Evolutionary conservation across 1,140 invertebrate genomes (phyloP).

Genomic region (Piezodorus guildinii): DNA sequence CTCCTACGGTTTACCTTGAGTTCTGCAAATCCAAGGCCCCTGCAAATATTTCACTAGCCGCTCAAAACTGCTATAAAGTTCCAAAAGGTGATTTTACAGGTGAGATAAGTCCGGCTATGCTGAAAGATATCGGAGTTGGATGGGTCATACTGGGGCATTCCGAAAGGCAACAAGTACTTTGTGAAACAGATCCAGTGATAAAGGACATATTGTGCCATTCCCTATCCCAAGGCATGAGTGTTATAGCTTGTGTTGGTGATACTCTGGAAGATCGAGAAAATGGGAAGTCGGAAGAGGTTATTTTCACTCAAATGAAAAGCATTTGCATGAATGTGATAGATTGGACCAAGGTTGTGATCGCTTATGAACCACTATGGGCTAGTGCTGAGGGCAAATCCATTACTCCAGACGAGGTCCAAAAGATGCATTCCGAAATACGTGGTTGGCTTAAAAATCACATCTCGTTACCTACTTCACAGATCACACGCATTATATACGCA

Average conservation of each 20-base stretch:
- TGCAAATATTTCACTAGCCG: conserved; percentile 65
- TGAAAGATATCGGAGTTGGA: conserved; percentile 78
- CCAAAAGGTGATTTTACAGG: conserved; percentile 91
- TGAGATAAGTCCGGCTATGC: conserved; percentile 84
- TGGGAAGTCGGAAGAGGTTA: conserved; percentile 88
- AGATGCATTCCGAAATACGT: conserved; percentile 62
- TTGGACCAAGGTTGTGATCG: conserved; percentile 90
- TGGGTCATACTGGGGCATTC: conserved; percentile 99
- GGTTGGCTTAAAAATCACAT: conserved; percentile 77
- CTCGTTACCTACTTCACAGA: conserved; percentile 59
- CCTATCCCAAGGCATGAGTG: conserved; percentile 70
- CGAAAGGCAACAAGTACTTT: conserved; percentile 90
- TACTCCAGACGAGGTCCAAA: conserved; percentile 75
- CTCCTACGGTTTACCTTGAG: conserved; percentile 81
- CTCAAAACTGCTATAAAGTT: conserved; percentile 91
- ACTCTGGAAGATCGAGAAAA: conserved; percentile 89
- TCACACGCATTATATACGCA: conserved; percentile 87
- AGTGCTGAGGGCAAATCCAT: conserved; percentile 99
- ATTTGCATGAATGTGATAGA: conserved; percentile 64
- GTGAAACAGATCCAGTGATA: conserved; percentile 71
- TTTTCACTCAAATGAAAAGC: conserved; percentile 81
- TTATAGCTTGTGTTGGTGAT: conserved; percentile 96
- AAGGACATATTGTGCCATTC: conserved; percentile 90
- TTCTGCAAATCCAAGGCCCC: conserved; percentile 63
- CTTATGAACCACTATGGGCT: conserved; percentile 99